These are phyloP conservation scores for Sarcophilus harrisii DNA, from an alignment of 2,797 vertebrate genomes.

Conservation along the genomic window DNA sequence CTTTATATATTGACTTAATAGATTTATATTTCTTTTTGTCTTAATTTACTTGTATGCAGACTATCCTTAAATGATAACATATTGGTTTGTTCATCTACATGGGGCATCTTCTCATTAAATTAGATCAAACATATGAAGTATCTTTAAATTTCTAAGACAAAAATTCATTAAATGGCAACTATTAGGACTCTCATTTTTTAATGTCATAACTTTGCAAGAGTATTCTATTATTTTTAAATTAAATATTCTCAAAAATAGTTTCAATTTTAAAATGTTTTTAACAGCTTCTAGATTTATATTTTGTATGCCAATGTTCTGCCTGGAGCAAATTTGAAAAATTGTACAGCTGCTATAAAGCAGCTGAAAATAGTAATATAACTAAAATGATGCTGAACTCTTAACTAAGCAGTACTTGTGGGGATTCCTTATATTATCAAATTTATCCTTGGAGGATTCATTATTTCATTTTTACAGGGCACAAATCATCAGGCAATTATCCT, in stretches of 20 bases:
- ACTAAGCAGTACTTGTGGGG: conserved; percentile 47
- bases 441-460: conserved; percentile 3
- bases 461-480: conserved; percentile 23
- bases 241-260: conserved; percentile 13
- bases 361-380: conserved; percentile 50
- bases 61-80: neutral
- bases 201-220: neutral
- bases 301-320: conserved; percentile 13
- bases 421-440: neutral
- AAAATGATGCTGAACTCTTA: conserved; percentile 49
- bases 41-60: neutral
- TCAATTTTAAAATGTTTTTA: conserved; percentile 15
- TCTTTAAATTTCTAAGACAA: neutral
- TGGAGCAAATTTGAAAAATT: conserved; percentile 27
- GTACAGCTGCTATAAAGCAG: conserved; percentile 47
- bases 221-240: neutral
- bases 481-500: conserved; percentile 35
- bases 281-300: conserved; percentile 10
- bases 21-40: neutral
- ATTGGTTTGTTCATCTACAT: neutral
- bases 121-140: neutral
- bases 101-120: neutral
- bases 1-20: neutral
- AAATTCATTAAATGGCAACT: neutral
- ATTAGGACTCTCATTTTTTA: neutral